A percentile compares a stretch with the other conserved stretches of the same genome.
Evolutionary conservation across 2,888 invertebrate genomes (phyloP).

Genomic region (Sphaerophoria rueppellii): DNA sequence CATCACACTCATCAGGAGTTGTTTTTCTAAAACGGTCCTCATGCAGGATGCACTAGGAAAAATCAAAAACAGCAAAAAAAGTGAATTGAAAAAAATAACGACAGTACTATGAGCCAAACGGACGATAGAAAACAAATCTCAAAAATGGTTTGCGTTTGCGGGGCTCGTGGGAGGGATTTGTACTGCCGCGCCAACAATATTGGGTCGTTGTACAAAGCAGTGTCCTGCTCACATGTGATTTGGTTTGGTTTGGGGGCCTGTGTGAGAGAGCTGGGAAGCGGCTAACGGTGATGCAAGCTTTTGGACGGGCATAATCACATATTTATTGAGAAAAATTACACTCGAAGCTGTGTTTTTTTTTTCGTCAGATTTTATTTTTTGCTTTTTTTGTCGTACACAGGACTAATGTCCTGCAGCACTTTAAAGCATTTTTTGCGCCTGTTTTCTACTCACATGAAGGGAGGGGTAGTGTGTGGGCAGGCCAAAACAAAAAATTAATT

Average conservation of each 20-base stretch:
- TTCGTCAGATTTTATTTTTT: constrained; percentile 15
- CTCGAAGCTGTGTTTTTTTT: constrained; percentile 27
- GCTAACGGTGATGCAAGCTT: constrained; percentile 1
- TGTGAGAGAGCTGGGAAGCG: neutral
- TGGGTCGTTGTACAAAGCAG: constrained; percentile 28
- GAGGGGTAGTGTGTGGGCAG: constrained; percentile 5
- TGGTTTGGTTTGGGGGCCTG: neutral
- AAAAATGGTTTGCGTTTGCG: constrained; percentile 23
- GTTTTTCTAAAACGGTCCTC: constrained; percentile 63
- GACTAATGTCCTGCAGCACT: constrained; percentile 49
- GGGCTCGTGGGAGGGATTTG: neutral
- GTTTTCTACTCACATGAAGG: constrained; percentile 6
- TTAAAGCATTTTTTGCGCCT: constrained; percentile 30
- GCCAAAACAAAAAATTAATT: constrained; percentile 38
- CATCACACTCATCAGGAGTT: constrained; percentile 42
- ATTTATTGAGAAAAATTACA: constrained; percentile 67
- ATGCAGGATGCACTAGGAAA: constrained; percentile 46
- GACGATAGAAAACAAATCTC: constrained; percentile 60
- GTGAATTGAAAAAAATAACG: constrained; percentile 9
- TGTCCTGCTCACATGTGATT: constrained; percentile 3
- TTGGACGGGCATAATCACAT: constrained; percentile 53
- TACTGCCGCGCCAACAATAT: constrained; percentile 24
- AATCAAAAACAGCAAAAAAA: constrained; percentile 28
- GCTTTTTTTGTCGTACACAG: neutral
- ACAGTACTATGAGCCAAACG: constrained; percentile 4